Evolutionary conservation across 2,888 invertebrate species (phyloP).

Genomic region (Heliconius sara): DNA sequence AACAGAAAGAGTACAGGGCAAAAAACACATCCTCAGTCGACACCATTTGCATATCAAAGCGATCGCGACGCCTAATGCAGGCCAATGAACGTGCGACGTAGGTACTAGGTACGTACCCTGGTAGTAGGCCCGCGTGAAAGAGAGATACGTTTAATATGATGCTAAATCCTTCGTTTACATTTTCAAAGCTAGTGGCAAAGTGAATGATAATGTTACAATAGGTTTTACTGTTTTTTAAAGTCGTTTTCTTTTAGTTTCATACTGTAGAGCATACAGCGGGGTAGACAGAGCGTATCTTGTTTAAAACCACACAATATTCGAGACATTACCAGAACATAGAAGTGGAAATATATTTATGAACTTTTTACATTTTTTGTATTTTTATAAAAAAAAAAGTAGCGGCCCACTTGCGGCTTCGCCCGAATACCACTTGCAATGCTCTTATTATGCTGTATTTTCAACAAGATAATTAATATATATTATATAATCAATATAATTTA

Average conservation of each 20-base stretch:
- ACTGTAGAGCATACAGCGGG: background rate
- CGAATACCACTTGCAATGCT: too few species aligned
- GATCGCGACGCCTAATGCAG: conserved; percentile 35
- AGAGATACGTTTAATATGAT: conserved; percentile 32
- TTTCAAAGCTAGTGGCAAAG: conserved; percentile 2
- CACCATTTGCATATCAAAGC: conserved; percentile 46
- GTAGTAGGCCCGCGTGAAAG: conserved; percentile 3
- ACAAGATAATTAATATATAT: too few species aligned
- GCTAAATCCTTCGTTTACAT: conserved; percentile 23
- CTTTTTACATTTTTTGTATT: too few species aligned
- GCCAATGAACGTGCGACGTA: conserved; percentile 24
- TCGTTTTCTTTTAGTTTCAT: background rate
- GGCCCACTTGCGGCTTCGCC: too few species aligned
- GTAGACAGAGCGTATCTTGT: background rate
- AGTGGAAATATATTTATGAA: too few species aligned
- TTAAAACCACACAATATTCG: background rate
- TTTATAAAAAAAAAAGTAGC: too few species aligned
- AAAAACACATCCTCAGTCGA: conserved; percentile 35
- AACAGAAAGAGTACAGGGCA: conserved; percentile 28
- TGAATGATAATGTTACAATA: conserved; percentile 7
- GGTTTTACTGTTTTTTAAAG: background rate
- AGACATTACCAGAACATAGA: too few species aligned
- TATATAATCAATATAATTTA: too few species aligned
- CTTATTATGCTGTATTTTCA: too few species aligned
- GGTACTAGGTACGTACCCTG: too few species aligned